Evolutionary conservation across 2,797 vertebrate genomes (phyloP), one percentile per base, ranked within the genome.

Genomic region (Sebastes jordani): DNA sequence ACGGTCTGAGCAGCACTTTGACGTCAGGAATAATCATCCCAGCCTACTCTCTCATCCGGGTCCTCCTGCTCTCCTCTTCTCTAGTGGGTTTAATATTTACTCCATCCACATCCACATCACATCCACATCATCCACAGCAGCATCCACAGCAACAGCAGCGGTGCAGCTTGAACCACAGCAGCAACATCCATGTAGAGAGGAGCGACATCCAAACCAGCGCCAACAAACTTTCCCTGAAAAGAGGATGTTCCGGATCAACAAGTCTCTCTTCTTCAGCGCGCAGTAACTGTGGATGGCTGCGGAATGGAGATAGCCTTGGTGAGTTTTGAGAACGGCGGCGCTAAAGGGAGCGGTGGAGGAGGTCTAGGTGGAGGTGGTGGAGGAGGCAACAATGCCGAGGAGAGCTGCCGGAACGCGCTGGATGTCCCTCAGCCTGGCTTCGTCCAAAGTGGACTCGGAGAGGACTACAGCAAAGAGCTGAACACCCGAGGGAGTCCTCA

Each of bases 271-370:
- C 10, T 27, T 58, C n/a, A 20, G 20, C 38, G 1, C 65, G 1
- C 81, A 61, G 72, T 90, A 80, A 88, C 90, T 52, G 92, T 93
- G 72, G 88, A 95, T 95, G 95, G 93, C 86, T 83, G 87, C 89
- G 92, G 91, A 52, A 98, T 98, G 98, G 97, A 99, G 96, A 95
- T 97, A 88, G 95, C 97, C 89, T 94, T 97, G 97, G 97, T 97
- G 93, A 97, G 96, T 81, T 95, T 97, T 95, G 97, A 98, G 93
- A 97, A 97, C 94, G 96, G 97, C 74, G 95, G 95, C 76, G 94
- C 96, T 46, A 94, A 96, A 86, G 92, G 94, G 49, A 95, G 90
- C 88, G 94, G 86, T 6, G 89, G 89, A 27, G 83, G 85, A 4
- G 83, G 86, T 3, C 86, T 87, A 32, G 56, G 56, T 27, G 58